Conservation (phyloP, 2,113 vertebrate species). For the rat (Rattus norvegicus) region DNA sequence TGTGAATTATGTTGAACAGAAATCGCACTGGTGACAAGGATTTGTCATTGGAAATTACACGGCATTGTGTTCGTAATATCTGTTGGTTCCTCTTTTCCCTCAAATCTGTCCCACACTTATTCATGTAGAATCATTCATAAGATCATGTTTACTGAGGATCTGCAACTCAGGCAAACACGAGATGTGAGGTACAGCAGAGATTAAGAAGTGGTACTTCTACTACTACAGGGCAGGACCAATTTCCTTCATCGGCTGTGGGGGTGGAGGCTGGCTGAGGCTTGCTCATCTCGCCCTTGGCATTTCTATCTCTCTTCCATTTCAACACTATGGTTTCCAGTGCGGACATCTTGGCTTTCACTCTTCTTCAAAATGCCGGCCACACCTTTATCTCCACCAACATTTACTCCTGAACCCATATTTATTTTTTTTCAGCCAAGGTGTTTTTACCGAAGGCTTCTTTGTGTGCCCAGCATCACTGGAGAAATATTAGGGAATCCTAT, state of each 20-base stretch:
- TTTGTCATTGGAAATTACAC: background rate
- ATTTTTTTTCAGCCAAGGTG: background rate
- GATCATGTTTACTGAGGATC: background rate
- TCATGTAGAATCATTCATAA: background rate
- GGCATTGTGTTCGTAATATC: background rate
- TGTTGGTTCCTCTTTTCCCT: background rate
- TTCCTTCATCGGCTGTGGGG: background rate
- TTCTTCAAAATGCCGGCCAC: conserved; percentile 21
- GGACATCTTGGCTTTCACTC: background rate
- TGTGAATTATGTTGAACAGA: background rate
- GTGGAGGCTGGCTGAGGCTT: background rate
- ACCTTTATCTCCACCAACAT: background rate
- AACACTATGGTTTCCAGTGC: background rate
- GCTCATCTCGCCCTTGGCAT: background rate
- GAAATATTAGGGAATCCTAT: background rate
- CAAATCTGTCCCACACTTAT: background rate
- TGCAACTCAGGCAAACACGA: background rate
- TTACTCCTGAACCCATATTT: background rate
- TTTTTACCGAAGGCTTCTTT: background rate
- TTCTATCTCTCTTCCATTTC: background rate
- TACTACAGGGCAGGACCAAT: background rate
- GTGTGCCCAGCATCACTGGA: background rate
- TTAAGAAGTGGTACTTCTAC: background rate
- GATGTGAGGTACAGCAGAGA: background rate
- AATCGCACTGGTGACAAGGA: conserved; percentile 12